Percentiles rank a stretch among this genome's conserved stretches.
These are phyloP conservation scores for Tetragonula carbonaria DNA, from an alignment of 2,888 invertebrate species.

Conservation along the genomic window DNA sequence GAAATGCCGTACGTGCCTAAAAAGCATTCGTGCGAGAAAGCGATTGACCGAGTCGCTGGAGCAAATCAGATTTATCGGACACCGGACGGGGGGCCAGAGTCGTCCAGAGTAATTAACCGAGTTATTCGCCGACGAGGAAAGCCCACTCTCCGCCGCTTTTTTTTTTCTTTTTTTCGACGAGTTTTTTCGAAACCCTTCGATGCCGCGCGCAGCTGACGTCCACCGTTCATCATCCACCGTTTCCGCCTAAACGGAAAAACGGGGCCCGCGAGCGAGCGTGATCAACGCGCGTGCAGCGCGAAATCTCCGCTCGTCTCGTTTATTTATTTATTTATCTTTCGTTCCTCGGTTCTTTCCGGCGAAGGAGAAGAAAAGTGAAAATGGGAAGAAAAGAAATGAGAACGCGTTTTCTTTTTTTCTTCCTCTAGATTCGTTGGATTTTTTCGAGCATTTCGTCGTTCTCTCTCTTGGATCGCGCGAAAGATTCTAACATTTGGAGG, in stretches of 20 bases:
- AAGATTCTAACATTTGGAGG: too few species aligned
- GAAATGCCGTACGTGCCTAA: conserved; percentile 37
- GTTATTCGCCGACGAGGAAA: conserved; percentile 49
- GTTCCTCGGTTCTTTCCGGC: too few species aligned
- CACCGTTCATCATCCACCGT: not conserved
- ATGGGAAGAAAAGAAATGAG: too few species aligned
- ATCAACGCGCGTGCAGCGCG: not conserved
- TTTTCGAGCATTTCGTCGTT: not conserved
- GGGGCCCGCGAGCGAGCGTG: too few species aligned
- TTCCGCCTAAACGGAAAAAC: too few species aligned
- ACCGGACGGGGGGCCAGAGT: conserved; percentile 42
- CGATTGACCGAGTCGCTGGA: conserved; percentile 67
- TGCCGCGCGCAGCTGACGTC: not conserved
- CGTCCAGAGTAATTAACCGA: conserved; percentile 65
- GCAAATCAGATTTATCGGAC: conserved; percentile 66
- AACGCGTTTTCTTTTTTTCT: too few species aligned
- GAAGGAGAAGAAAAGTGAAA: too few species aligned
- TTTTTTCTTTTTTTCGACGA: not conserved
- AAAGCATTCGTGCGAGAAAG: conserved; percentile 67
- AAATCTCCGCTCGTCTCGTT: too few species aligned
- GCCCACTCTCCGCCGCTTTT: conserved; percentile 14
- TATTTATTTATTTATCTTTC: too few species aligned
- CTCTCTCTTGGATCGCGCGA: too few species aligned
- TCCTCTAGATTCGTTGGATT: not conserved
- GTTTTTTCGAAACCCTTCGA: not conserved